Base-by-base conservation (phyloP, 2,113 vertebrate species). In the Cinclus mexicanus region DNA sequence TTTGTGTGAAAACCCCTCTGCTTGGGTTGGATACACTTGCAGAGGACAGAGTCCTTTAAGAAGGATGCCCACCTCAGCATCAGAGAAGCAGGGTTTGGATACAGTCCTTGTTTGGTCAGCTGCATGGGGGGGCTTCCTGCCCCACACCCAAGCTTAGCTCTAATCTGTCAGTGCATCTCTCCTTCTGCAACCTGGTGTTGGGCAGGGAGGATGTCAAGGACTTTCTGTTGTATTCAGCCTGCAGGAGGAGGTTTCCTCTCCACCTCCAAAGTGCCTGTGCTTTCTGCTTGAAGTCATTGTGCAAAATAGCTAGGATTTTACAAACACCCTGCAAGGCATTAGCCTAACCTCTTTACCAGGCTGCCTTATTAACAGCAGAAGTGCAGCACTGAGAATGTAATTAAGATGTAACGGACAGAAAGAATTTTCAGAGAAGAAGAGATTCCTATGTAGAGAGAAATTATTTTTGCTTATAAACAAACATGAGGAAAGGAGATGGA, bases 31-130 rank as follows among this genome's bases (percentile, higher is more conserved):
- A 9, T 72, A 85, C 2, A 0, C 14, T 77, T 53, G 15, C 7
- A 14, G 25, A 65, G n/a, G 49, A n/a, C n/a, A 7, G 39, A 50
- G 35, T 46, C 14, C 19, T 60, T 35, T 57, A 8, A 21, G 33
- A 57, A 21, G 2, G 4, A n/a, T 25, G 44, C 42, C 10, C 10
- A 81, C 35, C n/a, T 52, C 3, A 2, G 2, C 0, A 0, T 61
- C 37, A 33, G 50, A 57, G 35, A 3, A 3, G 26, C 25, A 78
- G 74, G 55, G 35, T 74, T 60, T 77, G 26, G 83, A 10, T 33
- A 3, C 3, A 39, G 52, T 25, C 12, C 56, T 65, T 24, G 31
- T 37, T 24, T 18, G 18, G 21, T 70, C 23, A 52, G 14, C 31
- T 57, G 41, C 31, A 9, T 11, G 7, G n/a, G 14, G 8, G 12